Conservation (phyloP, 1,140 invertebrate species). For the Hypothenemus hampei region DNA sequence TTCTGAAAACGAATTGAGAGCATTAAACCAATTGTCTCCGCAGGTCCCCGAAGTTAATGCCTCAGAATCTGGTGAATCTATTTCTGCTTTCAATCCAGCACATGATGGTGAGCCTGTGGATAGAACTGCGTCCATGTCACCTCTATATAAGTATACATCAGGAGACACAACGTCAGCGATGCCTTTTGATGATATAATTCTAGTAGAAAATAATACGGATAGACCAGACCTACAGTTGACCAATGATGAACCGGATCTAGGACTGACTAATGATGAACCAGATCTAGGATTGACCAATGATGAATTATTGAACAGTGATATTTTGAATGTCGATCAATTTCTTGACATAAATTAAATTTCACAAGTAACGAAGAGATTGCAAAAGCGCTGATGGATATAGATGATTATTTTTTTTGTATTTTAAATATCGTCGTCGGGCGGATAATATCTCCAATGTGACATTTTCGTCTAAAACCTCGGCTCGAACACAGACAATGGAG, state of each 20-base stretch:
- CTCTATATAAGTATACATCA: neutral
- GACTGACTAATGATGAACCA: neutral
- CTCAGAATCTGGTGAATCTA: no score
- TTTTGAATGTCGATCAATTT: neutral
- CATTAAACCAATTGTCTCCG: neutral
- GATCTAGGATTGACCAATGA: neutral
- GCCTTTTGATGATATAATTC: constrained; percentile 1
- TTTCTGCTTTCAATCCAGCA: neutral
- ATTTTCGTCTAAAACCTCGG: no score
- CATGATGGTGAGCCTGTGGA: neutral
- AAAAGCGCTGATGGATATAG: no score
- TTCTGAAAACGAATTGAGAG: neutral
- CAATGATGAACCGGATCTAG: neutral
- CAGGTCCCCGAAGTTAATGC: neutral
- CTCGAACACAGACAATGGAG: no score
- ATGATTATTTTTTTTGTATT: no score
- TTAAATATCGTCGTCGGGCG: no score
- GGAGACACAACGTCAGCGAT: neutral
- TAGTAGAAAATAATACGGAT: neutral
- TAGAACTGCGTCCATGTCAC: neutral
- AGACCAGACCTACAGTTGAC: neutral
- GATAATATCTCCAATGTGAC: no score
- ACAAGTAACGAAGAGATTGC: no score
- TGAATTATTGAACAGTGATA: neutral
- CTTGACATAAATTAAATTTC: neutral